Evolutionary conservation across 2,888 invertebrate genomes (phyloP).

Genomic region (Smittia sp.): DNA sequence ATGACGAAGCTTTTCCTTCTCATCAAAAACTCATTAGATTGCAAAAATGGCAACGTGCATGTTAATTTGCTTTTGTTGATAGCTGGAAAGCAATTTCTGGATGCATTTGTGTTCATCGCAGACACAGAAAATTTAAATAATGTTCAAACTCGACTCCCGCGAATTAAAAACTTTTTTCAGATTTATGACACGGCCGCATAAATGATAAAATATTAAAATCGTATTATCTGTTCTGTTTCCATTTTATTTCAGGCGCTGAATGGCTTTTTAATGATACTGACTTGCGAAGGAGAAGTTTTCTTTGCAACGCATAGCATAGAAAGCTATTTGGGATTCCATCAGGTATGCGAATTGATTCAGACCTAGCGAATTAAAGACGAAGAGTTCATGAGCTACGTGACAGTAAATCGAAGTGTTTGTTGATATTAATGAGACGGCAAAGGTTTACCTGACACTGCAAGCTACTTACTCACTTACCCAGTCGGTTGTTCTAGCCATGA

Average conservation of each 20-base stretch:
- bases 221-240: constrained; percentile 44
- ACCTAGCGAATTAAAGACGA: too few relatives aligned
- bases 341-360: constrained; percentile 67
- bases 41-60: constrained; percentile 26
- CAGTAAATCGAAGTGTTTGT: too few relatives aligned
- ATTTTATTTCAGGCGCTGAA: constrained; percentile 81
- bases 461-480: too few relatives aligned
- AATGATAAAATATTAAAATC: constrained; percentile 39
- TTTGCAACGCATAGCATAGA: constrained; percentile 99
- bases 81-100: constrained; percentile 4
- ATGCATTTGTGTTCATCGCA: constrained; percentile 12
- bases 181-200: neutral
- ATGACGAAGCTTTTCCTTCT: constrained; percentile 18
- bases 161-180: neutral
- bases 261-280: constrained; percentile 97
- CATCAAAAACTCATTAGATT: constrained; percentile 41
- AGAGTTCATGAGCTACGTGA: too few relatives aligned
- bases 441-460: too few relatives aligned
- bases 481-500: too few relatives aligned
- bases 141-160: neutral
- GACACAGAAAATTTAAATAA: neutral
- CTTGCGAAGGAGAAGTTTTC: constrained; percentile 99
- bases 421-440: too few relatives aligned
- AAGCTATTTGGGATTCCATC: constrained; percentile 99
- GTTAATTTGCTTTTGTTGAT: neutral